A percentile compares a stretch with the other conserved stretches of the same genome.
Evolutionary conservation across 2,888 invertebrate species (phyloP).

Genomic region (Acleris laterana): DNA sequence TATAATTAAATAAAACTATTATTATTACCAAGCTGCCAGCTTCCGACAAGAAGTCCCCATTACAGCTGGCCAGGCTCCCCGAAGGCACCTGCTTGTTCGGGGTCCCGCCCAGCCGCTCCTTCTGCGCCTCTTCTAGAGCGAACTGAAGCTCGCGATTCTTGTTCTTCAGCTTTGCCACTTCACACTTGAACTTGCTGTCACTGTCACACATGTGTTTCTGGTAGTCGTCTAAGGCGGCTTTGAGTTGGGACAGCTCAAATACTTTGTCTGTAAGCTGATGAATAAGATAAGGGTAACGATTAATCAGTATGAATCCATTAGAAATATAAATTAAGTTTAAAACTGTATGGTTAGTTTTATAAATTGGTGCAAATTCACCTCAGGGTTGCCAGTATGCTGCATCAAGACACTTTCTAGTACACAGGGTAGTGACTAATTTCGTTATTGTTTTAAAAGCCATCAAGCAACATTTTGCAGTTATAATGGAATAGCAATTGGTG

Average conservation of each 20-base stretch:
- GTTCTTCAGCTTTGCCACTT: constrained; percentile 84
- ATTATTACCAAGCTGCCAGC: constrained; percentile 84
- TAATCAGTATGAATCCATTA: background rate
- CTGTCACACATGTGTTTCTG: constrained; percentile 87
- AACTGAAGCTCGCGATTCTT: constrained; percentile 81
- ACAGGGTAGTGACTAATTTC: no score
- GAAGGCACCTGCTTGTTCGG: constrained; percentile 63
- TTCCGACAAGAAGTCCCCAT: constrained; percentile 82
- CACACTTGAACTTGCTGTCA: constrained; percentile 85
- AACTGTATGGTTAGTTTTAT: no score
- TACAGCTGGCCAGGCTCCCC: constrained; percentile 78
- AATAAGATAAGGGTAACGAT: background rate
- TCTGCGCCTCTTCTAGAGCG: constrained; percentile 70
- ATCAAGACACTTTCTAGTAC: no score
- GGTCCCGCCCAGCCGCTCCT: constrained; percentile 69
- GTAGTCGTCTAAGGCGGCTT: constrained; percentile 87
- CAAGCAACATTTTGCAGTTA: no score
- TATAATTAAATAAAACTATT: background rate
- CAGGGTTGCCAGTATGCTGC: no score
- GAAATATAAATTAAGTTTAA: no score
- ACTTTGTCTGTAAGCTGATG: constrained; percentile 90
- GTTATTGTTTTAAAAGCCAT: no score
- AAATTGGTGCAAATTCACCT: no score
- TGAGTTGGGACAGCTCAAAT: constrained; percentile 87
- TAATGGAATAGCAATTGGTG: no score